Evolutionary conservation across 2,888 invertebrate genomes (phyloP).

Genomic region (Alitta virens): DNA sequence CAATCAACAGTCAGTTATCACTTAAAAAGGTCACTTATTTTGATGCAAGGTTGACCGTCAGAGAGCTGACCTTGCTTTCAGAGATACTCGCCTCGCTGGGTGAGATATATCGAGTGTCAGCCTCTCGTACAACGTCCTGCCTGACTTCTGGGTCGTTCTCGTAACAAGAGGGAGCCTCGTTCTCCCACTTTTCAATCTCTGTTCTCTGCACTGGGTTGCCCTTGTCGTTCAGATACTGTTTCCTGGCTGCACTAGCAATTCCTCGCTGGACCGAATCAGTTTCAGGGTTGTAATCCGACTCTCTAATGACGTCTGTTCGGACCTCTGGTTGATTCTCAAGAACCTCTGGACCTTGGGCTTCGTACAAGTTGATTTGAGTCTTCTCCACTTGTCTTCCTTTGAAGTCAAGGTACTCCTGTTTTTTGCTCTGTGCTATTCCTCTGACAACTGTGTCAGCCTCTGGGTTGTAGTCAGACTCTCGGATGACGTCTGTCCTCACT

Average conservation of each 20-base stretch:
- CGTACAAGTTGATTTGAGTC: conserved; percentile 2
- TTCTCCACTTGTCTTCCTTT: conserved; percentile 5
- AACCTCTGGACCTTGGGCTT: conserved; percentile 2
- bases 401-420: neutral
- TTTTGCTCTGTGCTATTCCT: neutral
- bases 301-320: conserved; percentile 13
- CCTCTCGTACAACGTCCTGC: conserved; percentile 28
- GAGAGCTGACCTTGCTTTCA: too few relatives aligned
- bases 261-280: neutral
- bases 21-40: too few relatives aligned
- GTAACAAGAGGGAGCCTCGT: conserved; percentile 23
- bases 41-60: too few relatives aligned
- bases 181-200: conserved; percentile 23
- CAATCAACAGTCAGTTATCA: too few relatives aligned
- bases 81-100: too few relatives aligned
- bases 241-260: neutral
- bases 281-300: conserved; percentile 1
- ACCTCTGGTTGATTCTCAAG: conserved; percentile 11
- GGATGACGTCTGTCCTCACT: conserved; percentile 20
- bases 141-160: conserved; percentile 28
- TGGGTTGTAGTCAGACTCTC: neutral
- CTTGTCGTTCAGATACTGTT: conserved; percentile 9
- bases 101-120: neutral
- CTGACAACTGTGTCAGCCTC: neutral
- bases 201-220: conserved; percentile 17